Evolutionary conservation across 1,140 invertebrate species (phyloP).

Genomic region (Aphis craccivora): DNA sequence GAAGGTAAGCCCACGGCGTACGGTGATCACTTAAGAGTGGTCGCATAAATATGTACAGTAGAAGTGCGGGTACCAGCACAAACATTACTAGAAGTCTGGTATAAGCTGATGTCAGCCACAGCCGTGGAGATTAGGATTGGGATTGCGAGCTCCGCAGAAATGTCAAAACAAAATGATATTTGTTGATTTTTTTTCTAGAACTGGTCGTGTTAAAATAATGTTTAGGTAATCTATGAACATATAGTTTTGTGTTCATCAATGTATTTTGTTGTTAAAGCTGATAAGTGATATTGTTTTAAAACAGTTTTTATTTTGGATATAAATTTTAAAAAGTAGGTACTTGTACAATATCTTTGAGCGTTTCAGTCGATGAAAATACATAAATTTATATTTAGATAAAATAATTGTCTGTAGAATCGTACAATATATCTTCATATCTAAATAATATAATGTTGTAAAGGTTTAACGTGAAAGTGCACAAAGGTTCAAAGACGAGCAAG

Average conservation of each 20-base stretch:
- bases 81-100: not conserved
- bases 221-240: not conserved
- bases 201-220: not conserved
- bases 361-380: not conserved
- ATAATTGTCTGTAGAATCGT: not conserved
- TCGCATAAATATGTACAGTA: not conserved
- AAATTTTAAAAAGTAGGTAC: not conserved
- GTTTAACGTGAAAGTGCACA: not conserved
- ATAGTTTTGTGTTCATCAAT: not conserved
- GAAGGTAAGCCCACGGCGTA: not conserved
- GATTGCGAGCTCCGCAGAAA: not conserved
- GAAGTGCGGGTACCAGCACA: slow-evolving; percentile 2
- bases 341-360: not conserved
- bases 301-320: not conserved
- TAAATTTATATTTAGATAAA: not conserved
- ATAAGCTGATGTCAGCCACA: not conserved
- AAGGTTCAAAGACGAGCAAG: not conserved
- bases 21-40: not conserved
- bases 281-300: not conserved
- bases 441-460: not conserved
- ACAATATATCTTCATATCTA: not conserved
- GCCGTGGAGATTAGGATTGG: not conserved
- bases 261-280: not conserved
- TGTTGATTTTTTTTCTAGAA: not conserved
- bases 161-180: not conserved